These are phyloP conservation scores for Paramuricea clavata DNA, from an alignment of 92 coral and sea anemone genomes.

Conservation along the genomic window DNA sequence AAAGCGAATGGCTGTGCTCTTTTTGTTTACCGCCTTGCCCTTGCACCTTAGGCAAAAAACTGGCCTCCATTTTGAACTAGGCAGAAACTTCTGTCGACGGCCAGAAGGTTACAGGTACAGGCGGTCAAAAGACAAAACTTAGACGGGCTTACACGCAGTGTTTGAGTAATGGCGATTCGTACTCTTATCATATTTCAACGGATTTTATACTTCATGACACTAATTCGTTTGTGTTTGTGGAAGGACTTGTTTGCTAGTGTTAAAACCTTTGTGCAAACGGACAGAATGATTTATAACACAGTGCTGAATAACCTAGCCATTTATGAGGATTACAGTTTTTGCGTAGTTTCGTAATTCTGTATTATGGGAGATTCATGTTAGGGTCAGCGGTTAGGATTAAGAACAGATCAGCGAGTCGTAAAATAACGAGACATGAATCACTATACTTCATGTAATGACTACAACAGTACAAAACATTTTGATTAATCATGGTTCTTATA, in stretches of 20 bases:
- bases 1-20: neutral
- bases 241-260: neutral
- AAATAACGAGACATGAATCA: neutral
- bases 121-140: neutral
- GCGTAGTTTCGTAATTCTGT: neutral
- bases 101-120: neutral
- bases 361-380: no score
- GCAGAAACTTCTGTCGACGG: neutral
- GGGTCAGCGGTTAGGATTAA: no score
- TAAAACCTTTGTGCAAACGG: neutral
- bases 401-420: no score
- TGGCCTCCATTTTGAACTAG: constrained; percentile 5
- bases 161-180: constrained; percentile 5
- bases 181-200: constrained; percentile 1
- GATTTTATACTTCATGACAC: neutral
- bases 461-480: no score
- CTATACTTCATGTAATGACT: neutral
- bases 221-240: neutral
- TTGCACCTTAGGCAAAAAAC: constrained; percentile 24
- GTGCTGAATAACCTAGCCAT: neutral
- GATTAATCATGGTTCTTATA: no score
- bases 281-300: neutral
- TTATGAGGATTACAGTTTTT: neutral
- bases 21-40: constrained; percentile 1
- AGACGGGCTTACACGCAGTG: neutral